Evolutionary conservation across 2,888 invertebrate genomes (phyloP), one percentile per base, ranked within the genome.

Genomic region (Aspidiotus destructor): DNA sequence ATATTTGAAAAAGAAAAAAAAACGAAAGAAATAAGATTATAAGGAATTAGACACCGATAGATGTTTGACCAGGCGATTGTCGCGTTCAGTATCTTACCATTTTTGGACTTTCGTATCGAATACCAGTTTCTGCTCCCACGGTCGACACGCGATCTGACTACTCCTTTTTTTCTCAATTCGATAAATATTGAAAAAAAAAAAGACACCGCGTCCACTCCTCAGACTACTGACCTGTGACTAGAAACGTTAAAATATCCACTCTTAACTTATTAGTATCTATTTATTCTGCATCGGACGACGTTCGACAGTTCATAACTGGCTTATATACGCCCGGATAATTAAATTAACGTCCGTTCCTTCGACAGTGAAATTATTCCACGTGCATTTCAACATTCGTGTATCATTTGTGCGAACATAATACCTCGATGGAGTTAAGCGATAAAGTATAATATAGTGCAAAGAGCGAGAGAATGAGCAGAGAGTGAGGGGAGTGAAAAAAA

Each of bases 1-100:
- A 41, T 42, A 6, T 63, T 48, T 53, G 42, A 28, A 55, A n/a
- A 11, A n/a, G n/a, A 54, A 54, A 54, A 3, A 54, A 54, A 8
- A 13, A 54, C 17, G 16, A 9, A 13, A 15, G 15, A 54, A 54
- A 54, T n/a, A 64, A 65, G 60, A 58, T 57, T 64, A 65, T 65
- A 57, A 65, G 65, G 65, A 65, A 65, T 65, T 65, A 60, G 58
- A 65, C 65, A 65, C 65, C 65, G 48, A 65, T 65, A 65, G 65
- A 65, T 65, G 65, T 65, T 65, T 65, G 65, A 65, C 65, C 65
- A 65, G 57, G 58, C 65, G 65, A 65, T 65, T 65, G 65, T 65
- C 65, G 65, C 65, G 65, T 65, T 58, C 65, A 58, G 60, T 65
- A 65, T 65, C 44, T 58, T 42, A 65, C 65, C 65, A 65, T 65